Conservation (phyloP, 2,797 vertebrate species). For the Falco novaeseelandiae region DNA sequence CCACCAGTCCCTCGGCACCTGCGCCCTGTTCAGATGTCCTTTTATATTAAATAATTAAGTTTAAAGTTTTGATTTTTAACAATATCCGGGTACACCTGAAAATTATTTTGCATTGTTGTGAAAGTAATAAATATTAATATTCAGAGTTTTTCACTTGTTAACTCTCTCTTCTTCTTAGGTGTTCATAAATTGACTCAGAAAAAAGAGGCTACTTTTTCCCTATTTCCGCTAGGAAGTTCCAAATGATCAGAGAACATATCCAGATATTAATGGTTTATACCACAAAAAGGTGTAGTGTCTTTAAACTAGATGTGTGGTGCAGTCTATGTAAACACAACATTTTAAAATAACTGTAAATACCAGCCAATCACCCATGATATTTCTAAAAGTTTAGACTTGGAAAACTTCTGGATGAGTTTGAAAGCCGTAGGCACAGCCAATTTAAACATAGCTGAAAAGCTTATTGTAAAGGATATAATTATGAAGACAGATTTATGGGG, state of each 20-base stretch:
- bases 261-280: neutral
- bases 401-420: neutral
- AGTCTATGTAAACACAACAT: neutral
- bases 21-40: accelerated
- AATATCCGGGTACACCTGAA: neutral
- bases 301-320: neutral
- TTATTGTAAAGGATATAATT: neutral
- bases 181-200: neutral
- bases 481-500: neutral
- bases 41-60: neutral
- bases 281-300: neutral
- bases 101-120: neutral
- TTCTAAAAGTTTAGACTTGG: neutral
- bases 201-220: neutral
- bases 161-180: neutral
- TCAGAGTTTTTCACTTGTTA: neutral
- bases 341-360: neutral
- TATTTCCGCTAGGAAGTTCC: neutral
- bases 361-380: neutral
- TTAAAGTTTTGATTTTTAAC: neutral
- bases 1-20: accelerated
- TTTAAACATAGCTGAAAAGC: neutral
- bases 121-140: neutral
- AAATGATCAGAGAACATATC: neutral
- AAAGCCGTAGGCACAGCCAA: neutral